Base-by-base conservation (phyloP, 2,113 vertebrate genomes). In the Sylvia atricapilla region DNA sequence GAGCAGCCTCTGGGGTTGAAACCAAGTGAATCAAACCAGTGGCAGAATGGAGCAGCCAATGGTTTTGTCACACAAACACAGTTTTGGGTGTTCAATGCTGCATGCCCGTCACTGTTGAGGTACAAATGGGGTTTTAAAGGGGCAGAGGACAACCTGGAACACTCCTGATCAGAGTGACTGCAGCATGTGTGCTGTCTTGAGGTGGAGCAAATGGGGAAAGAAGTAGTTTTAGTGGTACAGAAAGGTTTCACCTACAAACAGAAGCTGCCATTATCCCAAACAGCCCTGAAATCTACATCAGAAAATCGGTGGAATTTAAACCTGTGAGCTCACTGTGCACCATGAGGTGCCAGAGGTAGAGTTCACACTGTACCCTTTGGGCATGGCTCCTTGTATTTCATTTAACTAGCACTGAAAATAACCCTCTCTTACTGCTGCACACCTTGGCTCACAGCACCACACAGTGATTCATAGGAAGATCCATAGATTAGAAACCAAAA, bases 261-360 rank as follows among this genome's bases (percentile, higher is more conserved):
- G 98, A 99, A 96, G 98, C 98, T 87, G 98, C 98, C 69, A 96
- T 98, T 75, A 98, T 97, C 95, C 98, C 98, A 31, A 99, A 98
- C 78, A 98, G 99, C 93, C 98, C 99, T 12, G 98, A 99, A 97
- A 98, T 98, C 67, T 98, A 98, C 95, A 98, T 96, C 27, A 98
- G 94, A 78, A 44, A 98, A 98, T 94, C 98, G 98, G 94, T 98
- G 98, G 98, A 95, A 98, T 20, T 98, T 98, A 97, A 98, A 97
- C 18, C 47, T 98, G 98, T 44, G 98, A 99, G 92, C 95, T 99
- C 83, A 98, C 98, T 97, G 98, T 97, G 50, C 98, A 98, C 97
- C 98, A 97, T 41, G 98, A 98, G 53, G 97, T 93, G 98, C 98
- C 95, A 99, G 98, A 98, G 98, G 98, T 98, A 94, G 93, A 49